phyloP scores from a whole-genome alignment of 2,888 invertebrate genomes.

The Dryobota labecula region DNA sequence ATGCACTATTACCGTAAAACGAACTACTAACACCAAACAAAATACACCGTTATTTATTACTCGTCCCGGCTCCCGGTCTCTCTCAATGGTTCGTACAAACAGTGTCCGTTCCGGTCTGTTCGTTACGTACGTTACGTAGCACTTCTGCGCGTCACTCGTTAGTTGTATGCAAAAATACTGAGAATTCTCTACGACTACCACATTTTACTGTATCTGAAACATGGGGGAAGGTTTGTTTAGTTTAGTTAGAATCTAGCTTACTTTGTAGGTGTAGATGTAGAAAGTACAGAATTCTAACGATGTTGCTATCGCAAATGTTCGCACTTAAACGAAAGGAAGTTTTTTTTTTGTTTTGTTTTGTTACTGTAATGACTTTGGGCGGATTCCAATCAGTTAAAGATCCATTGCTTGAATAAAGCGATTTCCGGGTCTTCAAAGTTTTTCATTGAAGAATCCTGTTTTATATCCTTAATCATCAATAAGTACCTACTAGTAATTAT shows the following conservation, averaged over 20 bases:
- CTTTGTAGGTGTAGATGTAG: not conserved
- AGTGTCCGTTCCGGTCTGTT: constrained; percentile 80
- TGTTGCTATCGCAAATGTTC: not conserved
- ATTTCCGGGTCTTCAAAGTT: too few relatives aligned
- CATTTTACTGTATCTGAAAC: constrained; percentile 29
- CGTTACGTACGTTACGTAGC: constrained; percentile 80
- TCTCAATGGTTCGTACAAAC: constrained; percentile 68
- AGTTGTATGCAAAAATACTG: constrained; percentile 68
- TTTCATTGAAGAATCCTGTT: not conserved
- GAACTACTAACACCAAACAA: not conserved
- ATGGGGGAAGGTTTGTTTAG: constrained; percentile 10
- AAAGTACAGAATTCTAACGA: not conserved
- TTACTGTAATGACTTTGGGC: not conserved
- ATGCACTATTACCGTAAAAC: not conserved
- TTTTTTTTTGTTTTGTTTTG: not conserved
- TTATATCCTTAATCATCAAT: not conserved
- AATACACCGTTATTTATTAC: not conserved
- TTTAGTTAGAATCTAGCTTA: not conserved
- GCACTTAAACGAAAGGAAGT: not conserved
- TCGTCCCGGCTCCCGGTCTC: constrained; percentile 29
- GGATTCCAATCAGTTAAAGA: not conserved
- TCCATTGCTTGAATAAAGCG: not conserved
- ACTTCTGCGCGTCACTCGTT: constrained; percentile 66
- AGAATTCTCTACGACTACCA: constrained; percentile 39
- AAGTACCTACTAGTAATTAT: not conserved